Evolutionary conservation across 2,113 vertebrate species (phyloP).

Genomic region (Isichthys henryi): DNA sequence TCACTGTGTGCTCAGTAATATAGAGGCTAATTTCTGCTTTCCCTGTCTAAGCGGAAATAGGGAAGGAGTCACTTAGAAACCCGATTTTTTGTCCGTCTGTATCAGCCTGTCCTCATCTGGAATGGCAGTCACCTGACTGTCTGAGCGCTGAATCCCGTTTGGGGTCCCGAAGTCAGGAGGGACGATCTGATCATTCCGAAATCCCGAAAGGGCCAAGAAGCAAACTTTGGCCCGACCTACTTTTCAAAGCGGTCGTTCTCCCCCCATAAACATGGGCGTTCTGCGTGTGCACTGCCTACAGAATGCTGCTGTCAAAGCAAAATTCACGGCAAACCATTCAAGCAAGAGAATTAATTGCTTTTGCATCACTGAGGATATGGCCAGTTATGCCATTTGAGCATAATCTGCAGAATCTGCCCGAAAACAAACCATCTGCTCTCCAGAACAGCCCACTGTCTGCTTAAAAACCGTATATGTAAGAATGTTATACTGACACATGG

Average conservation of each 20-base stretch:
- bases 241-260: not conserved
- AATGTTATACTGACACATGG: not conserved
- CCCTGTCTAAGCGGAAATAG: not conserved
- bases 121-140: not conserved
- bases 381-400: not conserved
- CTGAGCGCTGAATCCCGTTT: not conserved
- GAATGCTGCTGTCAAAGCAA: not conserved
- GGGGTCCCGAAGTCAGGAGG: not conserved
- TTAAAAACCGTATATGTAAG: not conserved
- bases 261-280: not conserved
- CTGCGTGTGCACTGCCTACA: not conserved
- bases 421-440: not conserved
- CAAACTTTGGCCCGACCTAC: not conserved
- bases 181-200: not conserved
- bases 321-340: not conserved
- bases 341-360: not conserved
- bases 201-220: not conserved
- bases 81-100: not conserved
- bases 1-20: not conserved
- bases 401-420: not conserved
- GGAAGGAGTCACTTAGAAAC: not conserved
- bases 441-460: not conserved
- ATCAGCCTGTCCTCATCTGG: not conserved
- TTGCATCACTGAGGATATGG: not conserved
- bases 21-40: not conserved